Base-by-base conservation (phyloP, 2,797 vertebrate genomes). In the Coregonus ussuriensis region DNA sequence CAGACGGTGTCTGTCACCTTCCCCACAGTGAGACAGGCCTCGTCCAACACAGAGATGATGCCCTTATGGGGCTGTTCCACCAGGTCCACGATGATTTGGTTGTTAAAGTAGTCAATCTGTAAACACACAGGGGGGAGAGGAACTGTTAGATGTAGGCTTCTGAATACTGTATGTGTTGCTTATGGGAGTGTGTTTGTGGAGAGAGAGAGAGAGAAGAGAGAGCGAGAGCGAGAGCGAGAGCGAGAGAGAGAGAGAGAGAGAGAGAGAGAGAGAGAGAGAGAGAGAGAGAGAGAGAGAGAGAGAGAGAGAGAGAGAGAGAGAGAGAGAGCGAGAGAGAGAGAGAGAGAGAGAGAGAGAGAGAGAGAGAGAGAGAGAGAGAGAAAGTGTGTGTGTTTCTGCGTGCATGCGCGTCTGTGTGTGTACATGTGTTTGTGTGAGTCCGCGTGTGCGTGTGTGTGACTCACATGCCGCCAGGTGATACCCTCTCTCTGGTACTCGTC, bases 101-200 rank as follows among this genome's bases (percentile, higher is more conserved):
- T 98, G 90, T 97, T 96, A 85, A 96, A 97, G 90, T 97, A 98
- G 1, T 98, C 95, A 0, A 98, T 95, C 97, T 98, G 91, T 33
- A 21, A 47, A 56, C 13, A 70, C 21, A 68, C 5, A 63, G 14
- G 3, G 14, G 1, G 62, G 31, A 11, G 18, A 25, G 18, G 65
- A 18, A 15, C 54, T 33, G 7, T 81, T 54, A 51, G 25, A 16
- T 52, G 56, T 71, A 15, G 41, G 41, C 2, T 47, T 47, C 41
- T 47, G 41, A 47, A 47, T 47, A 47, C 41, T 52, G 51, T 54
- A 21, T 72, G 71, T 72, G 71, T 47, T 53, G 71, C 21, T 25
- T 72, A 11, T 54, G 71, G 52, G 71, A 16, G 70, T 71, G 25
- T 72, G 71, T 72, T 29, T 72, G 71, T 53, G 41, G 41, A 47